These are phyloP conservation scores for Halictus rubicundus DNA, from an alignment of 1,140 invertebrate genomes.

Conservation along the genomic window DNA sequence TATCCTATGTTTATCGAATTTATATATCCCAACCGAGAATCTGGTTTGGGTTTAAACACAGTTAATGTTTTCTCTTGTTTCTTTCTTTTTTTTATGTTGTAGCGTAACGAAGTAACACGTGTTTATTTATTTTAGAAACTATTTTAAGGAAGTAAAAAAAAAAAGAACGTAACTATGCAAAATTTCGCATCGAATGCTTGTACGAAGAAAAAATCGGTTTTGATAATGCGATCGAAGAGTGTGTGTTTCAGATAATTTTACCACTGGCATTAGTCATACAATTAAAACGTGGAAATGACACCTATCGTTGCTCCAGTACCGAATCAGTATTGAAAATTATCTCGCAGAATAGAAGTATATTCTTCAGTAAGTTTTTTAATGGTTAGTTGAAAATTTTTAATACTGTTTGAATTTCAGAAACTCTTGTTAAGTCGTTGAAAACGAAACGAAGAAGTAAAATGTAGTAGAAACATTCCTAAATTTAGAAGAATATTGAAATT, in stretches of 20 bases:
- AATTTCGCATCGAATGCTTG: slow-evolving; percentile 39
- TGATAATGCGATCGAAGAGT: slow-evolving; percentile 31
- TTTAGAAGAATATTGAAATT: background rate
- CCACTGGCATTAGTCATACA: slow-evolving; percentile 24
- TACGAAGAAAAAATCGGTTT: slow-evolving; percentile 14
- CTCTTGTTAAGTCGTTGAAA: slow-evolving; percentile 17
- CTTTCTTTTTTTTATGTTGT: slow-evolving; percentile 11
- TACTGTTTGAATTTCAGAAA: background rate
- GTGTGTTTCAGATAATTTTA: slow-evolving; percentile 41
- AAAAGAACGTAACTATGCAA: slow-evolving; percentile 3
- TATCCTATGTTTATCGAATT: slow-evolving; percentile 39
- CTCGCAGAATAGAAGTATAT: background rate
- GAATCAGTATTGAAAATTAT: slow-evolving; percentile 45
- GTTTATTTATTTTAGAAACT: slow-evolving; percentile 43
- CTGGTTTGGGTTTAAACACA: slow-evolving; percentile 14
- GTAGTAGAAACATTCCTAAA: slow-evolving; percentile 27
- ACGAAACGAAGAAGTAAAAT: background rate
- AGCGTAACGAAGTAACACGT: slow-evolving; percentile 26
- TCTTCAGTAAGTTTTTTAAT: slow-evolving; percentile 15
- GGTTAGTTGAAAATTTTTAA: background rate
- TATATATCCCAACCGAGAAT: slow-evolving; percentile 14
- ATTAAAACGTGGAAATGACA: slow-evolving; percentile 51
- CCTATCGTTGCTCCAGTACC: slow-evolving; percentile 40
- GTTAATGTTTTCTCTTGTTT: background rate
- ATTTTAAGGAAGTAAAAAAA: slow-evolving; percentile 22